Base-by-base conservation (phyloP, 2,113 vertebrate species). In the Apistogramma diplotaenia region DNA sequence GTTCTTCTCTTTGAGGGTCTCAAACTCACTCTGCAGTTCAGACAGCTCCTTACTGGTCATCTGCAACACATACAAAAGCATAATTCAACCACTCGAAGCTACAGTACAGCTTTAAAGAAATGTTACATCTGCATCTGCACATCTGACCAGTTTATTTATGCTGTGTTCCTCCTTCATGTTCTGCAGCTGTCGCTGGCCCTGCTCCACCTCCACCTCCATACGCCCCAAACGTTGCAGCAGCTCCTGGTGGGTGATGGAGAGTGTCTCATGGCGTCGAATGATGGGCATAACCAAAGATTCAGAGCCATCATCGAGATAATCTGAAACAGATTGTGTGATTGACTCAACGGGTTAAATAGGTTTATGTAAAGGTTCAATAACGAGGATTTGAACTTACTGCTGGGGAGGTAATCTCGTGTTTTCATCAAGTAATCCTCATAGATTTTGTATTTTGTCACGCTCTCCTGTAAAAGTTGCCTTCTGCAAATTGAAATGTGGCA, bases 351-450 rank as follows among this genome's bases (percentile, higher is more conserved):
- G 18, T 23, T 59, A 43, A 77, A 70, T 16, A n/a, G 19, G 54
- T 19, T 81, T 1, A n/a, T 37, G 16, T 27, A 49, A 53, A 80
- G 1, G n/a, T 25, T 15, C 4, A 40, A 8, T 31, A 51, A 29
- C 51, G 25, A 51, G 43, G 13, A 23, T 62, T 57, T 84, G 3
- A 16, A 92, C 91, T 75, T 92, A 95, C 93, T 91, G 13, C 90
- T 92, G 58, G 94, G 96, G 31, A 96, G 85, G 79, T 89, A 85
- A 78, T 96, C 88, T 7, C 95, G 65, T 18, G 93, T 94, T 90
- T 95, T 95, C 61, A 89, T 74, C 74, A 96, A 74, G 72, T 96
- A 97, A 85, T 95, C 89, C 87, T 96, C 92, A 49, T 91, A 94
- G 9, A 81, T 76, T 92, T 94, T 91, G 16, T 95, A 90, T 82